Evolutionary conservation across 2,888 invertebrate species (phyloP), one percentile per base, ranked within the genome.

Genomic region (Priocnemis perturbator): DNA sequence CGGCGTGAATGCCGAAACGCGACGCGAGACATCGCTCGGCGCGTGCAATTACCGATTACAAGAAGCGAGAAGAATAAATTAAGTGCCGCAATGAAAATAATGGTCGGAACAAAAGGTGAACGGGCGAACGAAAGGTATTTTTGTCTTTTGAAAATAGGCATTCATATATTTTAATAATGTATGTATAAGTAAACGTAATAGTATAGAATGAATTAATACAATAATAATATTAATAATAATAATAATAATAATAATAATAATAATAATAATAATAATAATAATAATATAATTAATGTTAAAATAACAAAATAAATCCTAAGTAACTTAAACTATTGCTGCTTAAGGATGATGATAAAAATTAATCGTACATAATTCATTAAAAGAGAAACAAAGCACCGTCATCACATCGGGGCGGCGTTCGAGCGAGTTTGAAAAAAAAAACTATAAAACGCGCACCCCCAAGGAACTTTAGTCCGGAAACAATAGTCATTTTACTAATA

Each of bases 381-480:
- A 85, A 83, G 82, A 86, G 86, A 87, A 87, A 87, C 85, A 87
- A 87, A 88, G 87, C 87, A 88, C 87, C 88, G 84, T 88, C 86
- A 87, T 88, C 87, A 88, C 88, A 88, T 87, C 83, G 81, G 86
- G 85, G 83, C 77, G 76, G 81, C 79, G 76, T 79, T 73, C 77
- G 73, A 62, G 67, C 77, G 74, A 67, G 67, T 57, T 57, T 64
- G 60, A 76, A 70, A 69, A 61, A 61, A 70, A 77, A 58, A 71
- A 70, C 67, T 60, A 74, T 71, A 69, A 77, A 76, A 73, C 68
- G 73, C 78, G 64, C 73, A 74, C 81, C 83, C 82, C 83, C 78
- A 83, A 87, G 87, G 87, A 87, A 87, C 87, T 87, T 87, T 86
- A 87, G 85, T 86, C 83, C 86, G 86, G 81, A 87, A 85, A 83